These are phyloP conservation scores for Amphipoea oculea DNA, from an alignment of 2,888 invertebrate genomes.

Conservation along the genomic window DNA sequence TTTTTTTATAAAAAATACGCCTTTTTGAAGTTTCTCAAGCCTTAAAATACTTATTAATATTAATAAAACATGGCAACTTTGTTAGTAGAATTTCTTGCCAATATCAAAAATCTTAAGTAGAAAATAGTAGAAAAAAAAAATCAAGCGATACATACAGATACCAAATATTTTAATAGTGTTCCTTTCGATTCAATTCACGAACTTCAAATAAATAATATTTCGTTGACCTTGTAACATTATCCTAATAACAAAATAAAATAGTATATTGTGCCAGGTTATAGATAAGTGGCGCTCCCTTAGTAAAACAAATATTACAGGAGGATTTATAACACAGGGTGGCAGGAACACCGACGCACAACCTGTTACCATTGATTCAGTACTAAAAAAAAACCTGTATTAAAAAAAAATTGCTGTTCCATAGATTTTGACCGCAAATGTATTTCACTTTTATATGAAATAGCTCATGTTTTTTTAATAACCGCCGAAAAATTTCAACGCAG, in stretches of 20 bases:
- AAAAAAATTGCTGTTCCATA: not conserved
- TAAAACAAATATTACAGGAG: constrained; percentile 66
- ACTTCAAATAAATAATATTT: constrained; percentile 49
- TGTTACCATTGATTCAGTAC: not conserved
- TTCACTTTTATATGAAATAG: not conserved
- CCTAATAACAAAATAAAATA: constrained; percentile 57
- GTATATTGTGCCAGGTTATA: constrained; percentile 55
- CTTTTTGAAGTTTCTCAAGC: constrained; percentile 14
- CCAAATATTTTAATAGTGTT: constrained; percentile 10
- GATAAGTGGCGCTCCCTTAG: constrained; percentile 57
- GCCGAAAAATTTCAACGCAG: too few species aligned
- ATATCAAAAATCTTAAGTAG: constrained; percentile 25
- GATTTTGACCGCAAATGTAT: not conserved
- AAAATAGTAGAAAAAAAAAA: constrained; percentile 14
- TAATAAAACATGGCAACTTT: constrained; percentile 40
- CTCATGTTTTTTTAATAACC: not conserved
- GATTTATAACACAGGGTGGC: constrained; percentile 44
- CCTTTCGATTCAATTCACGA: constrained; percentile 51
- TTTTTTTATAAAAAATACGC: not conserved
- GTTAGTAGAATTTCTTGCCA: constrained; percentile 35
- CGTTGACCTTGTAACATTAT: constrained; percentile 63
- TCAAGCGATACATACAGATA: constrained; percentile 1
- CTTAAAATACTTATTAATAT: constrained; percentile 28
- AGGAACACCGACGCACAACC: not conserved
- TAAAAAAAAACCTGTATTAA: not conserved